Base-by-base conservation (phyloP, 2,888 invertebrate species). In the Danaus chrysippus region DNA sequence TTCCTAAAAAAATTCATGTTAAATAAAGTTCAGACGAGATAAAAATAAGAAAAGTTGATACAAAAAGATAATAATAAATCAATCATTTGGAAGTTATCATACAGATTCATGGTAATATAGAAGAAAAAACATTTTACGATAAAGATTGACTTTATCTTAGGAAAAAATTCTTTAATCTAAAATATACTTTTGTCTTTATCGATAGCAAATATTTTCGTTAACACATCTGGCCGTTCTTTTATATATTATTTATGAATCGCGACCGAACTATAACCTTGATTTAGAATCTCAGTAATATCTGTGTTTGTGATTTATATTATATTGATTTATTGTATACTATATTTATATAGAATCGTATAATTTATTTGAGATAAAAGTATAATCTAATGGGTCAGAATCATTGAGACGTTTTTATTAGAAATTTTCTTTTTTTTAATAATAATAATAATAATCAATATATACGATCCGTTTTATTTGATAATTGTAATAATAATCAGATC, bases 221-320 rank as follows among this genome's bases (percentile, higher is more conserved):
- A 70, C 76, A 73, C 77, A 78, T 77, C 75, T 79, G 79, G 76
- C 70, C 69, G 75, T 68, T 69, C 68, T 73, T 72, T 71, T 64
- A 76, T 75, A 77, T 80, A 78, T 81, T 81, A 82, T 83, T 79
- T 81, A 81, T 78, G 76, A 77, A 76, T 72, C 69, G 67, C 63
- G 69, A 70, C 70, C 71, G 69, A 71, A 72, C 71, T 72, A 73
- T 73, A 72, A 71, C 79, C 78, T 82, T 79, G 78, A 73, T 73
- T 76, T 70, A 71, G 67, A 71, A 72, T 71, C 70, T 70, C 67
- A 71, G 70, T 70, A 69, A 73, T 72, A 73, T 71, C 69, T 69
- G 63, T 66, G 71, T 64, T 66, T 59, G 55, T 65, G 66, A 70
- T 72, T 72, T 72, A 69, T 66, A 70, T 59, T 65, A 70, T 66